Base-by-base conservation (phyloP, 2,113 vertebrate species). In the Xyrauchen texanus region DNA sequence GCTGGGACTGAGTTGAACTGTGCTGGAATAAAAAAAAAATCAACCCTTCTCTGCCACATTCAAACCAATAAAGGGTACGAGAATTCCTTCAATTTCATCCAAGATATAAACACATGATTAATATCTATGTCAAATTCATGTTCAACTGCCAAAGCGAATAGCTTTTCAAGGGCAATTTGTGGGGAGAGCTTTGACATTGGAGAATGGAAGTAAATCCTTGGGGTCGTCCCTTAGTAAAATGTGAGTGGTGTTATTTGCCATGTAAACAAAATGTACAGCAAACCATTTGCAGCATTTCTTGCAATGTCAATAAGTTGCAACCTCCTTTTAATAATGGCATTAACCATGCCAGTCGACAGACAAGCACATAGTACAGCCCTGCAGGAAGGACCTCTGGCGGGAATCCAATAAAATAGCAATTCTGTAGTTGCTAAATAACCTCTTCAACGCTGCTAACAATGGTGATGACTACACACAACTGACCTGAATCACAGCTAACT, bases 271-370 rank as follows among this genome's bases (percentile, higher is more conserved):
- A 71, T 81, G 76, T 70, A 69, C 62, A 21, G n/a, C 55, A 63
- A 0, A 63, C 13, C 68, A 46, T 44, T 12, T 7, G 64, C 45
- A 53, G 2, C 3, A 8, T 34, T 73, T 47, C 57, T 47, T 53
- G 79, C 47, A 68, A 69, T 76, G 80, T 61, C 80, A 76, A 76
- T 76, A 55, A 57, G 15, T 53, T 63, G 55, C n/a, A 72, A n/a
- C n/a, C 55, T 72, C 58, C 15, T 72, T 46, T 58, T 44, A 60
- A 46, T 46, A 72, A 34, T 34, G 21, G 44, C 12, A 10, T 72
- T 61, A 73, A 73, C n/a, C 70, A 61, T 61, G 70, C 70, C 70
- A 73, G 15, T 73, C n/a, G 45, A 34, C 0, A 1, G 12, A 15
- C 68, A 60, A 21, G 70, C 55, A 73, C 2, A 53, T 44, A 73